Evolutionary conservation across 1,140 invertebrate genomes (phyloP).

Genomic region (Aphelinus atriplicis): DNA sequence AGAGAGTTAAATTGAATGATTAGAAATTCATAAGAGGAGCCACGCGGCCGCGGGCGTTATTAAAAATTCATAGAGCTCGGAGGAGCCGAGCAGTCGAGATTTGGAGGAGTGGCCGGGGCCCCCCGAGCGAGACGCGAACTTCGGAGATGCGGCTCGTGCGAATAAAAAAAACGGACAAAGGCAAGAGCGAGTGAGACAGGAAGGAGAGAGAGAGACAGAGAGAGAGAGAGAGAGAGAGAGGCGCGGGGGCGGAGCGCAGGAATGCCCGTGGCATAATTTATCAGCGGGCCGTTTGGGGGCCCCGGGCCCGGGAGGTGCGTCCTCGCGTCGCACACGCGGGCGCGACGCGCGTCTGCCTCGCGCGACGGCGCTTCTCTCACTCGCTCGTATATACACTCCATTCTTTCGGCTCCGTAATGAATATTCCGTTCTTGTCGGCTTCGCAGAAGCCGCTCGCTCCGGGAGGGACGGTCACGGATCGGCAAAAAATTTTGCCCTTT

Average conservation of each 20-base stretch:
- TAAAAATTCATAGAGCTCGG: constrained; percentile 22
- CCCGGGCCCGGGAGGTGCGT: constrained; percentile 41
- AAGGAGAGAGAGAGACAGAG: constrained; percentile 31
- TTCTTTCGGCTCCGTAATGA: constrained; percentile 48
- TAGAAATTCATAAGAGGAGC: background rate
- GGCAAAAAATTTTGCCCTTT: background rate
- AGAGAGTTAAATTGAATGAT: background rate
- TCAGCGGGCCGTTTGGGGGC: constrained; percentile 48
- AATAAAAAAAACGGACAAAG: constrained; percentile 17
- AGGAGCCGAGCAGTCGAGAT: constrained; percentile 14
- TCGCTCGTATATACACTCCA: constrained; percentile 6
- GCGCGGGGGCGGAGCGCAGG: constrained; percentile 41
- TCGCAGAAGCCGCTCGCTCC: constrained; percentile 14
- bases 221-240: constrained; percentile 38
- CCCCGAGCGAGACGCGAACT: background rate
- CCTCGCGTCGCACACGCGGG: constrained; percentile 52
- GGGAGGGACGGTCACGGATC: background rate
- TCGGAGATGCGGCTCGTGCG: background rate
- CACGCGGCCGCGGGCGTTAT: background rate
- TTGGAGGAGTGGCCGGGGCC: constrained; percentile 18
- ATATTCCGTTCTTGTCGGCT: constrained; percentile 50
- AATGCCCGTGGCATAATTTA: constrained; percentile 54
- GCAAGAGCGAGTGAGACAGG: constrained; percentile 13
- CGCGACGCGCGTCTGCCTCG: constrained; percentile 42
- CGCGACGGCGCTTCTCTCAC: constrained; percentile 30